A percentile compares a stretch with the other conserved stretches of the same genome.
Conservation (phyloP, 1,140 invertebrate genomes). For the Acromyrmex charruanus region DNA sequence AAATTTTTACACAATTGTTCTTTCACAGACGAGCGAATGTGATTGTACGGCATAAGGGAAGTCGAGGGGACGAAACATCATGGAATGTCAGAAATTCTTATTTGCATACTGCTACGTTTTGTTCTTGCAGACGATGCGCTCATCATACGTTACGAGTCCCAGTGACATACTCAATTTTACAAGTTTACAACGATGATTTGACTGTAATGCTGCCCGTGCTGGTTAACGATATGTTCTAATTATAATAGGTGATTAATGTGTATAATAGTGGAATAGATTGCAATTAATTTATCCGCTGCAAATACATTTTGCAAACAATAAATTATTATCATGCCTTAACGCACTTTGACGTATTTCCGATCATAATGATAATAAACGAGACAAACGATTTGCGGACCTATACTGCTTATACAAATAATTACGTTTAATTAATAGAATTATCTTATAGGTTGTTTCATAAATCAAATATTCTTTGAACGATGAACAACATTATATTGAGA, state of each 20-base stretch:
- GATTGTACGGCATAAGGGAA: not conserved
- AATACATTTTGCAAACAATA: slow-evolving; percentile 69
- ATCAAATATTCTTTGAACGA: not conserved
- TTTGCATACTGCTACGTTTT: not conserved
- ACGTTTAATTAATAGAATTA: not conserved
- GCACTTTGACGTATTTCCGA: slow-evolving; percentile 59
- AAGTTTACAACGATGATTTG: not conserved
- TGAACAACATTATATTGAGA: not conserved
- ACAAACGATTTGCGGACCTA: not conserved
- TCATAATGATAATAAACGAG: slow-evolving; percentile 31
- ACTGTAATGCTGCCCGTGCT: not conserved
- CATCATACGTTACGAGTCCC: not conserved
- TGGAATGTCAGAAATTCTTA: slow-evolving; percentile 17
- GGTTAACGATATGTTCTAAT: slow-evolving; percentile 46
- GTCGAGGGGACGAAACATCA: not conserved
- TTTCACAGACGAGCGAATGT: not conserved
- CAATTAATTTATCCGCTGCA: slow-evolving; percentile 58
- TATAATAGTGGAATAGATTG: slow-evolving; percentile 30
- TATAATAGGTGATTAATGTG: slow-evolving; percentile 61
- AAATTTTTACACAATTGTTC: slow-evolving; percentile 10
- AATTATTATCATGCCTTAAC: slow-evolving; percentile 63
- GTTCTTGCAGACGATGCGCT: not conserved
- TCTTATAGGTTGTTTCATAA: not conserved
- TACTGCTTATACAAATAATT: slow-evolving; percentile 8
- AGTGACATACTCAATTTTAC: not conserved